These are phyloP conservation scores for Xestobium rufovillosum DNA, from an alignment of 2,888 invertebrate species.

Conservation along the genomic window DNA sequence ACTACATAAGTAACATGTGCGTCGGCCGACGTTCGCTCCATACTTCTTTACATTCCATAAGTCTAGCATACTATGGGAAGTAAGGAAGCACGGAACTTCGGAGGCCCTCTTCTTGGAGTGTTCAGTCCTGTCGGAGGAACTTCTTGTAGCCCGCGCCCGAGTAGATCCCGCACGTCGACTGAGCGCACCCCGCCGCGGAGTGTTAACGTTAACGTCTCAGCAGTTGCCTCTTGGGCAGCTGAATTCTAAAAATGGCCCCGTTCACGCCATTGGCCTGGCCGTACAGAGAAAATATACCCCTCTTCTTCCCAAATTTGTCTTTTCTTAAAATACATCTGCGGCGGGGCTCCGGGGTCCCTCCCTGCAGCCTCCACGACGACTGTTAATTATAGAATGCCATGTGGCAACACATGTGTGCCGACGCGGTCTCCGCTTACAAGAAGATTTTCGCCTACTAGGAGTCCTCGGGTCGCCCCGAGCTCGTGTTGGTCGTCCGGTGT, in stretches of 20 bases:
- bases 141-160: constrained; percentile 33
- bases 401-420: constrained; percentile 33
- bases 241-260: constrained; percentile 45
- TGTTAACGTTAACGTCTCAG: constrained; percentile 33
- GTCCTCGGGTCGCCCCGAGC: too few species aligned
- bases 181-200: constrained; percentile 34
- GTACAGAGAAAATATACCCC: constrained; percentile 35
- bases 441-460: neutral
- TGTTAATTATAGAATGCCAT: constrained; percentile 34
- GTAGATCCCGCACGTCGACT: constrained; percentile 42
- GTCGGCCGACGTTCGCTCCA: constrained; percentile 56
- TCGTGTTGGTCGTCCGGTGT: constrained; percentile 1
- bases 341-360: constrained; percentile 23
- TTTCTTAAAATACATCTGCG: constrained; percentile 66
- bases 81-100: constrained; percentile 89
- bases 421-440: neutral
- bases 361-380: constrained; percentile 16
- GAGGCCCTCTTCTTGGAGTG: constrained; percentile 27
- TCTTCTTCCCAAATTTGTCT: constrained; percentile 76
- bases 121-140: constrained; percentile 15
- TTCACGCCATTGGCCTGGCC: constrained; percentile 39
- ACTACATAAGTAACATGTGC: too few species aligned
- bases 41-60: constrained; percentile 99
- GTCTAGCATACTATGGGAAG: constrained; percentile 81
- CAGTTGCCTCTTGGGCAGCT: constrained; percentile 36